phyloP scores from a whole-genome alignment of 1,140 invertebrate genomes.

The Trialeurodes vaporariorum region DNA sequence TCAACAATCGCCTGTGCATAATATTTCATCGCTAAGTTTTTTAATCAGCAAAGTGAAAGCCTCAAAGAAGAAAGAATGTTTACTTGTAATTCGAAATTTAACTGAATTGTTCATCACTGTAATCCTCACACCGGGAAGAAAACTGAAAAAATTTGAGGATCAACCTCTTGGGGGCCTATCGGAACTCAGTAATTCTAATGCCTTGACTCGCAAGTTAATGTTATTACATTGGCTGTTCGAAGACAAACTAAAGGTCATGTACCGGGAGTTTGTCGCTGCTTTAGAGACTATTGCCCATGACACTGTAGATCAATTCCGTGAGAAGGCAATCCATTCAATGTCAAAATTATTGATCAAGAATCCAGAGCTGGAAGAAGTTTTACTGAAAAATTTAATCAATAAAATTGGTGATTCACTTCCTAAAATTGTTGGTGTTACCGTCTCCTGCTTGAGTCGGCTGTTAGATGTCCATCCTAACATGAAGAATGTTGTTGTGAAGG shows the following conservation, averaged over 20 bases:
- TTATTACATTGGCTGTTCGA: constrained; percentile 64
- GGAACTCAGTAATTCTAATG: constrained; percentile 28
- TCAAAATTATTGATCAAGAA: constrained; percentile 67
- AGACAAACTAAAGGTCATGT: constrained; percentile 64
- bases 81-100: constrained; percentile 52
- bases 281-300: constrained; percentile 52
- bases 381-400: constrained; percentile 76
- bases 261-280: constrained; percentile 54
- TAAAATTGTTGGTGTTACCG: constrained; percentile 74
- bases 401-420: constrained; percentile 88
- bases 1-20: constrained; percentile 74
- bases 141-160: constrained; percentile 60
- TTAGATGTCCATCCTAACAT: constrained; percentile 82
- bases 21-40: constrained; percentile 53
- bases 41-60: constrained; percentile 68
- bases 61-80: constrained; percentile 65
- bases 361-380: constrained; percentile 76
- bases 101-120: constrained; percentile 66
- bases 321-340: constrained; percentile 65
- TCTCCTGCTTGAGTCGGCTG: constrained; percentile 74
- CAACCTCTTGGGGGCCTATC: constrained; percentile 38
- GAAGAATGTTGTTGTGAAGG: constrained; percentile 73
- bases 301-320: constrained; percentile 63
- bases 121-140: constrained; percentile 56
- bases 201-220: constrained; percentile 34